These are phyloP conservation scores for Menura novaehollandiae DNA, from an alignment of 2,113 vertebrate genomes.

Conservation along the genomic window DNA sequence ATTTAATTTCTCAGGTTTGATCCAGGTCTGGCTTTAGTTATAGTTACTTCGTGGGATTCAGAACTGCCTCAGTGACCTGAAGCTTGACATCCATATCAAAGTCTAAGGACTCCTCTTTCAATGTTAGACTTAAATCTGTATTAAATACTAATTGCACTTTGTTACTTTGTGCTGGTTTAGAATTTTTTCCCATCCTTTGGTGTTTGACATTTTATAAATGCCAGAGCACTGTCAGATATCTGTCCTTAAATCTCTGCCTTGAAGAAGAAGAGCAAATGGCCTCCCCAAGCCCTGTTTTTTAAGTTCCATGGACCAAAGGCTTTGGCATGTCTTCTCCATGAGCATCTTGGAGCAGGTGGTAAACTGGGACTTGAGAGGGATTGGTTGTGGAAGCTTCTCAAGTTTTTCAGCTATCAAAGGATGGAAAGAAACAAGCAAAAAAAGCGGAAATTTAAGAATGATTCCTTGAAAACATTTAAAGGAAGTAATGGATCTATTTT, in stretches of 20 bases:
- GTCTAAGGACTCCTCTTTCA: neutral
- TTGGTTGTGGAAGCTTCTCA: neutral
- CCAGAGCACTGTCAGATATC: neutral
- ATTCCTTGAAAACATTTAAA: neutral
- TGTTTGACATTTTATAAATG: neutral
- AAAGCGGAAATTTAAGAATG: neutral
- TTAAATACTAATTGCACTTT: neutral
- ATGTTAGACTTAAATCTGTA: neutral
- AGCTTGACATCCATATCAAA: neutral
- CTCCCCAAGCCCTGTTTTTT: neutral
- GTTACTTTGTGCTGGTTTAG: neutral
- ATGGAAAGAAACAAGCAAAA: neutral
- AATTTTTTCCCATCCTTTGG: neutral
- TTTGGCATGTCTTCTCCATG: neutral
- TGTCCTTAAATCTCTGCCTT: neutral
- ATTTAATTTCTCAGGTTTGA: neutral
- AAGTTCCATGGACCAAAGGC: neutral
- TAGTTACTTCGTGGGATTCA: no score
- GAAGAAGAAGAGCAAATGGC: neutral
- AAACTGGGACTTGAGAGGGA: neutral
- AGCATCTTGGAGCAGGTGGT: neutral
- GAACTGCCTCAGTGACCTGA: no score
- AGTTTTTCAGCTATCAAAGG: neutral
- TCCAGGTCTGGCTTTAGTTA: no score
- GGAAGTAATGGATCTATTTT: neutral